phyloP scores from a whole-genome alignment of 2,797 vertebrate species.

The Champsocephalus gunnari region DNA sequence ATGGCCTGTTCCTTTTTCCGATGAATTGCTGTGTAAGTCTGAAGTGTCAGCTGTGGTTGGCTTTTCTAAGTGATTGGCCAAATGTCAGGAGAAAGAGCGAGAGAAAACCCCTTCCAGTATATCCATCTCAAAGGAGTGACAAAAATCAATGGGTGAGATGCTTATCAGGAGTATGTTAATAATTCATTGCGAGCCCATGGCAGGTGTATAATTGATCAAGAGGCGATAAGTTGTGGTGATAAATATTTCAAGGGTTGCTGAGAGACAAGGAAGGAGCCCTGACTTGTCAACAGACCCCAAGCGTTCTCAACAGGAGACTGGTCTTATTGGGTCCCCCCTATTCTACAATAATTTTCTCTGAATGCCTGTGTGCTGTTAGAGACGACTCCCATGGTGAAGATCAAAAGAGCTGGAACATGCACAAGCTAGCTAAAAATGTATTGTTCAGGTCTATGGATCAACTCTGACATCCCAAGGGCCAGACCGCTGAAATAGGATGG shows the following conservation, averaged over 20 bases:
- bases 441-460: slow-evolving; percentile 57
- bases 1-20: neutral
- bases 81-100: slow-evolving; percentile 60
- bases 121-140: slow-evolving; percentile 77
- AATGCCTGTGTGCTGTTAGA: slow-evolving; percentile 55
- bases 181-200: slow-evolving; percentile 76
- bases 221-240: slow-evolving; percentile 79
- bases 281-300: slow-evolving; percentile 50
- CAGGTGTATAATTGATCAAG: slow-evolving; percentile 82
- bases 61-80: slow-evolving; percentile 38
- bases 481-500: slow-evolving; percentile 44
- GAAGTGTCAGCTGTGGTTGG: slow-evolving; percentile 41
- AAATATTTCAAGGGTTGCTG: slow-evolving; percentile 79
- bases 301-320: slow-evolving; percentile 47
- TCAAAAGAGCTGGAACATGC: slow-evolving; percentile 60
- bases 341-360: slow-evolving; percentile 67
- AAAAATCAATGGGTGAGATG: slow-evolving; percentile 80
- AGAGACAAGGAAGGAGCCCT: slow-evolving; percentile 53
- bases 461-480: slow-evolving; percentile 44
- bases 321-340: slow-evolving; percentile 57
- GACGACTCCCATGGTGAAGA: slow-evolving; percentile 56
- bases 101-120: slow-evolving; percentile 68
- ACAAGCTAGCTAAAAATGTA: slow-evolving; percentile 40
- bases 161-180: slow-evolving; percentile 80
- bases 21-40: slow-evolving; percentile 20